Evolutionary conservation across 2,888 invertebrate genomes (phyloP).

Genomic region (Alsophila aescularia): DNA sequence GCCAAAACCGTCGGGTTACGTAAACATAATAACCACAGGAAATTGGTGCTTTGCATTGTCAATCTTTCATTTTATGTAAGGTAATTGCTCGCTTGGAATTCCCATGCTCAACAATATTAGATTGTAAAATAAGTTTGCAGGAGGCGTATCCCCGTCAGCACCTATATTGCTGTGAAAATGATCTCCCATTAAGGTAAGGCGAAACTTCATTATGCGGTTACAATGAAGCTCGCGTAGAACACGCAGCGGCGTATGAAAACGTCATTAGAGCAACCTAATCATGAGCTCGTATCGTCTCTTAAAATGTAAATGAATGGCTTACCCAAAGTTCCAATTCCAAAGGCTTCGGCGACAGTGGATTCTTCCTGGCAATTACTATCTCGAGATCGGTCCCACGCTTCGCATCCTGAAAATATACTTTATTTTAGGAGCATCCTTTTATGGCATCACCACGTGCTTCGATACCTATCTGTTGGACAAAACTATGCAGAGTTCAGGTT

Average conservation of each 20-base stretch:
- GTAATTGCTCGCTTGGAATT: slow-evolving; percentile 21
- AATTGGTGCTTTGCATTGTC: slow-evolving; percentile 29
- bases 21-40: slow-evolving; percentile 22
- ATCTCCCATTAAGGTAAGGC: slow-evolving; percentile 67
- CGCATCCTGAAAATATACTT: slow-evolving; percentile 85
- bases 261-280: slow-evolving; percentile 59
- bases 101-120: slow-evolving; percentile 33
- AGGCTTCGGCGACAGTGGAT: slow-evolving; percentile 90
- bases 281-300: slow-evolving; percentile 38
- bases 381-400: slow-evolving; percentile 92
- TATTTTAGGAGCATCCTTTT: slow-evolving; percentile 26
- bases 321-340: slow-evolving; percentile 94
- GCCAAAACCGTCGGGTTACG: slow-evolving; percentile 20
- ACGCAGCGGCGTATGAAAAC: slow-evolving; percentile 59
- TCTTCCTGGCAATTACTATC: slow-evolving; percentile 91
- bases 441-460: slow-evolving; percentile 14
- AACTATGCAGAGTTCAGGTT: neutral
- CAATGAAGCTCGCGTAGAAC: slow-evolving; percentile 65
- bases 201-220: slow-evolving; percentile 77
- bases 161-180: slow-evolving; percentile 67
- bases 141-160: slow-evolving; percentile 50
- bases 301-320: slow-evolving; percentile 53
- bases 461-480: slow-evolving; percentile 7
- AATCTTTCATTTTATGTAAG: slow-evolving; percentile 20
- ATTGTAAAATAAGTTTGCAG: slow-evolving; percentile 48